Conservation (phyloP, 2,113 vertebrate species). For the Phyllostomus discolor region DNA sequence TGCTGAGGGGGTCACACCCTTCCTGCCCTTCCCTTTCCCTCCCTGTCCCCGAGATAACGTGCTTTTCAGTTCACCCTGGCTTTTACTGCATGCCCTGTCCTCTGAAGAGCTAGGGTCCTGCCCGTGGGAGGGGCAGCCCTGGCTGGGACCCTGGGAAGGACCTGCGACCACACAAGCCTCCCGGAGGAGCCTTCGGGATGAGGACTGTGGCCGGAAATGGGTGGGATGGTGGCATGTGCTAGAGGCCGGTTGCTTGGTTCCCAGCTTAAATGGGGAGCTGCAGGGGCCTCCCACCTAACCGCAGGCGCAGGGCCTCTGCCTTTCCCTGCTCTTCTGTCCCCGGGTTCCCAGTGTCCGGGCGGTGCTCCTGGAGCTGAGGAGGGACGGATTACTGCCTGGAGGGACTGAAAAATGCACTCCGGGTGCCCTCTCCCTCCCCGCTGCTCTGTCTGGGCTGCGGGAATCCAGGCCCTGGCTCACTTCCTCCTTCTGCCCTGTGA, state of each 20-base stretch:
- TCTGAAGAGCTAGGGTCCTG: background rate
- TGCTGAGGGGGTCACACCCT: background rate
- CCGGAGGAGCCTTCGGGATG: background rate
- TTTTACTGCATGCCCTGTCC: background rate
- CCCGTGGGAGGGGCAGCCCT: no score
- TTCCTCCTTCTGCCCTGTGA: background rate
- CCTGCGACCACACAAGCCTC: background rate
- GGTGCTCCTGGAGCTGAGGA: background rate
- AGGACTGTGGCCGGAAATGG: background rate
- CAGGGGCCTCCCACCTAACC: background rate
- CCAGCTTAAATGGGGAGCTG: conserved; percentile 8
- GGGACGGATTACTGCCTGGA: fast-evolving
- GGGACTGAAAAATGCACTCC: background rate
- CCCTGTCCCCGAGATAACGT: background rate
- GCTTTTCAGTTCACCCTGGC: background rate
- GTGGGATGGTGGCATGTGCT: background rate
- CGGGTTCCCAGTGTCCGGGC: background rate
- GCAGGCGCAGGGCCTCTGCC: background rate
- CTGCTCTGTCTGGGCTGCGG: background rate
- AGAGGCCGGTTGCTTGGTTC: background rate
- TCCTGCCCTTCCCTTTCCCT: background rate
- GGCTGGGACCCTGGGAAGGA: background rate
- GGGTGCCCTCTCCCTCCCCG: background rate
- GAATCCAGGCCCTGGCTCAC: background rate
- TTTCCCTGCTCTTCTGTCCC: background rate